Percentiles rank a stretch among this genome's conserved stretches.
Conservation (phyloP, 2,888 invertebrate genomes). For the Drosophila quasianomalipes region DNA sequence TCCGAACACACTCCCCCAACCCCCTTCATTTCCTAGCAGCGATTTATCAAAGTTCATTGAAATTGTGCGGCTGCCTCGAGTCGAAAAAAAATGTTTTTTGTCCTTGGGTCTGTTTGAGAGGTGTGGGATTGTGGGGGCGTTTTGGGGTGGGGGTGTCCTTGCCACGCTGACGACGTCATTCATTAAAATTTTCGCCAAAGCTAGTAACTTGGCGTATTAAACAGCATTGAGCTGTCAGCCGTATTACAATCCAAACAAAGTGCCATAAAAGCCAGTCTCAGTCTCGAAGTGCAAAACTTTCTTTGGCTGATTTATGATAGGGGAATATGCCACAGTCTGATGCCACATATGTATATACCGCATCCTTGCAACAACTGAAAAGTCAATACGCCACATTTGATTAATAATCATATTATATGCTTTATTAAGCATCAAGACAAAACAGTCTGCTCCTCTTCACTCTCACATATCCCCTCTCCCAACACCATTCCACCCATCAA, state of each 20-base stretch:
- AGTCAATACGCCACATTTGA: slow-evolving; percentile 77
- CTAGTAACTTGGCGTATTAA: slow-evolving; percentile 70
- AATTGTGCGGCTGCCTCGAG: slow-evolving; percentile 57
- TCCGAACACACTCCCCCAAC: too few relatives aligned
- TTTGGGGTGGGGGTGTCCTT: slow-evolving; percentile 43
- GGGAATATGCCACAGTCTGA: slow-evolving; percentile 21
- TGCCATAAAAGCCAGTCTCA: slow-evolving; percentile 73
- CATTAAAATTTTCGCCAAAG: slow-evolving; percentile 71
- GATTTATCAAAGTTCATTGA: slow-evolving; percentile 79
- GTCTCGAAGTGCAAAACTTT: slow-evolving; percentile 63
- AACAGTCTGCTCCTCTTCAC: slow-evolving; percentile 7
- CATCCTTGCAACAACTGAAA: slow-evolving; percentile 52
- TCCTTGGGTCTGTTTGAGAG: slow-evolving; percentile 21
- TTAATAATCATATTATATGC: slow-evolving; percentile 80
- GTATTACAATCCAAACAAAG: slow-evolving; percentile 76
- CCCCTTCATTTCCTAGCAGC: slow-evolving; percentile 27
- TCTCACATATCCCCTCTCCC: too few relatives aligned
- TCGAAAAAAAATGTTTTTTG: slow-evolving; percentile 20
- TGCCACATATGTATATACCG: slow-evolving; percentile 11
- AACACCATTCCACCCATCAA: not conserved
- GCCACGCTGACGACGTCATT: slow-evolving; percentile 71
- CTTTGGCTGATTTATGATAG: slow-evolving; percentile 67
- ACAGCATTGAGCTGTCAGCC: slow-evolving; percentile 80
- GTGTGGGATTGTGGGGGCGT: slow-evolving; percentile 2
- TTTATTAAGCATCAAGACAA: slow-evolving; percentile 70